Evolutionary conservation across 2,888 invertebrate species (phyloP).

Genomic region (Caenorhabditis auriculariae): DNA sequence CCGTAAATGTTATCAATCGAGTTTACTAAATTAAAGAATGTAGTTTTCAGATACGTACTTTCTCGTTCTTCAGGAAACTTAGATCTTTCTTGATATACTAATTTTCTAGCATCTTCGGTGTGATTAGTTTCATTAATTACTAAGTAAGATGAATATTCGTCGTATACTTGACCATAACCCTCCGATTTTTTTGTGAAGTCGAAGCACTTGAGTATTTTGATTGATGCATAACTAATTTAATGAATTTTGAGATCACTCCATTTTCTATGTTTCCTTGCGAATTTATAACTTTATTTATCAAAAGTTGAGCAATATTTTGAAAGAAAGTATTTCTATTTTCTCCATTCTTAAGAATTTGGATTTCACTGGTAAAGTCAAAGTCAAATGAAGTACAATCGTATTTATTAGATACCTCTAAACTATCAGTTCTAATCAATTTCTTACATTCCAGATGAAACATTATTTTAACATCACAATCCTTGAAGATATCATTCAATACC

Average conservation of each 20-base stretch:
- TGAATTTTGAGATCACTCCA: slow-evolving; percentile 7
- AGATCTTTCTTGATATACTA: slow-evolving; percentile 9
- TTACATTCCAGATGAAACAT: no score
- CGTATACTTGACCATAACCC: slow-evolving; percentile 11
- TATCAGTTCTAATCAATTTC: no score
- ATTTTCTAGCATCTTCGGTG: slow-evolving; percentile 1
- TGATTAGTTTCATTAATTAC: slow-evolving; percentile 10
- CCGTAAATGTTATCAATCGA: slow-evolving; percentile 2
- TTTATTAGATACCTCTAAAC: no score
- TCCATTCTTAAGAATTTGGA: no score
- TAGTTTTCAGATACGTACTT: slow-evolving; percentile 13
- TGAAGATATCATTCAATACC: no score
- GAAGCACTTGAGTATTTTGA: slow-evolving; percentile 10
- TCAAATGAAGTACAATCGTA: no score
- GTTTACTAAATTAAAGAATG: slow-evolving; percentile 10
- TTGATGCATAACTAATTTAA: no score
- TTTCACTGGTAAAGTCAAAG: no score
- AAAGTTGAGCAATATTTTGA: background rate
- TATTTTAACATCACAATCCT: no score
- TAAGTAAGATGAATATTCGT: slow-evolving; percentile 8
- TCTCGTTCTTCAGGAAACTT: slow-evolving; percentile 5
- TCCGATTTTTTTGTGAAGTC: slow-evolving; percentile 10
- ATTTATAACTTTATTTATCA: background rate
- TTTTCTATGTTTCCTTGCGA: slow-evolving; percentile 9
- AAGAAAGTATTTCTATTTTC: no score